Conservation (phyloP, 2,888 invertebrate genomes). For the Lithosia quadra region DNA sequence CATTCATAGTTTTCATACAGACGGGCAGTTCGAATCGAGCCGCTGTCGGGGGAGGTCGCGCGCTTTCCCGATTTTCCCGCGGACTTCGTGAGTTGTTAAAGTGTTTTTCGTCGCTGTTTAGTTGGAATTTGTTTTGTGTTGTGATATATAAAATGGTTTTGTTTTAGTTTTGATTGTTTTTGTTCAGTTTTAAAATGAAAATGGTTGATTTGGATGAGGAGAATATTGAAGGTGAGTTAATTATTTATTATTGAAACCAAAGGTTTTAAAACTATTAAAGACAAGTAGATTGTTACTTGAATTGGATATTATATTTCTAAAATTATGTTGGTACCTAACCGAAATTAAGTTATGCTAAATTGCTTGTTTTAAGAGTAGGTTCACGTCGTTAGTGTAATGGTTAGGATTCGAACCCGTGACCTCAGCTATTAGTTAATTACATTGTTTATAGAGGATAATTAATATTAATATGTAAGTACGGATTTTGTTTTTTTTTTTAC, state of each 20-base stretch:
- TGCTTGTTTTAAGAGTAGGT: too few species aligned
- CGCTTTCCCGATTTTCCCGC: slow-evolving; percentile 51
- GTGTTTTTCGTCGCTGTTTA: slow-evolving; percentile 29
- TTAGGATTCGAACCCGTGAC: too few species aligned
- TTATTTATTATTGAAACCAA: background rate
- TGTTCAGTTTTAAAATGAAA: slow-evolving; percentile 50
- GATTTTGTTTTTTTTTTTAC: background rate
- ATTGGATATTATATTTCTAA: background rate
- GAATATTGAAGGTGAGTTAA: slow-evolving; percentile 67
- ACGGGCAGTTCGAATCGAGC: slow-evolving; percentile 50
- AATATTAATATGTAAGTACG: background rate
- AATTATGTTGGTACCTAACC: too few species aligned
- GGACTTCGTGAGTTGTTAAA: slow-evolving; percentile 52
- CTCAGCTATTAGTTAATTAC: too few species aligned
- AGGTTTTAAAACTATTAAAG: background rate
- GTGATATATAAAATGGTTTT: slow-evolving; percentile 51
- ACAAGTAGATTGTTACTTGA: background rate
- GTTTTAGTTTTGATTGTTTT: slow-evolving; percentile 52
- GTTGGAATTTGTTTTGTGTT: slow-evolving; percentile 42
- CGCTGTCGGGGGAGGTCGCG: slow-evolving; percentile 52
- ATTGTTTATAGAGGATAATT: background rate
- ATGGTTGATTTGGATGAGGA: slow-evolving; percentile 72
- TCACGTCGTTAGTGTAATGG: too few species aligned
- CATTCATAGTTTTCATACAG: slow-evolving; percentile 34
- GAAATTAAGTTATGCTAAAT: too few species aligned